phyloP scores from a whole-genome alignment of 2,113 vertebrate genomes.

The Sturnira hondurensis region DNA sequence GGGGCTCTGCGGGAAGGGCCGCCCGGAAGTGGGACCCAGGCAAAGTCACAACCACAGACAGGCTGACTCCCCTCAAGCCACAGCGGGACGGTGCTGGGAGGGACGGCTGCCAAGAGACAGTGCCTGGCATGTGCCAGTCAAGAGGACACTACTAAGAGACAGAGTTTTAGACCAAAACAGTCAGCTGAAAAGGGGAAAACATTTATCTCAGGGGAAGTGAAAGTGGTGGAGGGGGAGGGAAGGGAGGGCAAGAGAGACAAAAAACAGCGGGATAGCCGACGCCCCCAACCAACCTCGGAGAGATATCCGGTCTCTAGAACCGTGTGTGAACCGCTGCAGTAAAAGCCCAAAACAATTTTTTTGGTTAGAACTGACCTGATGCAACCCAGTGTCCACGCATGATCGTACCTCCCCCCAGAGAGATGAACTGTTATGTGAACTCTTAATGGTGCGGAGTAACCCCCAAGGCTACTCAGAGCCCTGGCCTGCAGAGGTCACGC shows the following conservation, averaged over 20 bases:
- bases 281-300: not conserved
- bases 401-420: not conserved
- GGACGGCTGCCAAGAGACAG: not conserved
- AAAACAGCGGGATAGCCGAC: no score
- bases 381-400: not conserved
- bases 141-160: not conserved
- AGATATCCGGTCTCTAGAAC: not conserved
- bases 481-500: not conserved
- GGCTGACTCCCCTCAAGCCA: not conserved
- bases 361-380: not conserved
- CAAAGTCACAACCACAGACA: not conserved
- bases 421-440: not conserved
- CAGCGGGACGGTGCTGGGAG: fast-evolving
- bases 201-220: not conserved
- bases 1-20: not conserved
- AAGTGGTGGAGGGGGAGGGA: not conserved
- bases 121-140: not conserved
- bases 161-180: not conserved
- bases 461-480: not conserved
- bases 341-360: not conserved
- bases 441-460: no score
- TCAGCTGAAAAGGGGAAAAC: not conserved
- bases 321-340: not conserved
- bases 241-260: fast-evolving
- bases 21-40: not conserved